A percentile compares a stretch with the other conserved stretches of the same genome.
Evolutionary conservation across 2,113 vertebrate genomes (phyloP).

Genomic region (Lophius piscatorius): DNA sequence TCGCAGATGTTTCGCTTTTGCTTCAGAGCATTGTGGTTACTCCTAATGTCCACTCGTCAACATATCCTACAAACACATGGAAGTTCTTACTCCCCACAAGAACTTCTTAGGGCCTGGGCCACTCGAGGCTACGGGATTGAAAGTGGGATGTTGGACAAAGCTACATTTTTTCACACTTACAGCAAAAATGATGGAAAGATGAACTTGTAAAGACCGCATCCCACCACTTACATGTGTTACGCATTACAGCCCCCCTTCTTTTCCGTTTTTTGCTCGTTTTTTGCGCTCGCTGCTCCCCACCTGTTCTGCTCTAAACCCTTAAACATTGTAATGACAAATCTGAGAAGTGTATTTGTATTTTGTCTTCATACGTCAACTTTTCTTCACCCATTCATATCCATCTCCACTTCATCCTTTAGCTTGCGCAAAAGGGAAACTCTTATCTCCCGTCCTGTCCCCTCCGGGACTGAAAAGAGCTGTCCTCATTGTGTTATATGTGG

Average conservation of each 20-base stretch:
- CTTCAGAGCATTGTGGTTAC: constrained; percentile 50
- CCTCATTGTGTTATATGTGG: constrained; percentile 21
- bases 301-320: constrained; percentile 31
- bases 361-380: not conserved
- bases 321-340: constrained; percentile 34
- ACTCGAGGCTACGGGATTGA: constrained; percentile 55
- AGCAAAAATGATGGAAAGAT: constrained; percentile 58
- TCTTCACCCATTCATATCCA: constrained; percentile 4
- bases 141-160: constrained; percentile 39
- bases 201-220: constrained; percentile 62
- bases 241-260: constrained; percentile 40
- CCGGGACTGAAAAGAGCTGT: constrained; percentile 40
- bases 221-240: constrained; percentile 59
- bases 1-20: constrained; percentile 68
- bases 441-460: constrained; percentile 35
- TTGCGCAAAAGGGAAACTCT: constrained; percentile 3
- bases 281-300: constrained; percentile 39
- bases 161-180: constrained; percentile 45
- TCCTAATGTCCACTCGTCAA: constrained; percentile 45
- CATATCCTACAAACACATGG: constrained; percentile 61
- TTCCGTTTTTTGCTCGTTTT: constrained; percentile 22
- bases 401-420: not conserved
- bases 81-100: constrained; percentile 57
- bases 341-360: constrained; percentile 35
- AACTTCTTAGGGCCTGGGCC: constrained; percentile 34